phyloP scores from a whole-genome alignment of 2,888 invertebrate genomes.

The Euproctis similis region DNA sequence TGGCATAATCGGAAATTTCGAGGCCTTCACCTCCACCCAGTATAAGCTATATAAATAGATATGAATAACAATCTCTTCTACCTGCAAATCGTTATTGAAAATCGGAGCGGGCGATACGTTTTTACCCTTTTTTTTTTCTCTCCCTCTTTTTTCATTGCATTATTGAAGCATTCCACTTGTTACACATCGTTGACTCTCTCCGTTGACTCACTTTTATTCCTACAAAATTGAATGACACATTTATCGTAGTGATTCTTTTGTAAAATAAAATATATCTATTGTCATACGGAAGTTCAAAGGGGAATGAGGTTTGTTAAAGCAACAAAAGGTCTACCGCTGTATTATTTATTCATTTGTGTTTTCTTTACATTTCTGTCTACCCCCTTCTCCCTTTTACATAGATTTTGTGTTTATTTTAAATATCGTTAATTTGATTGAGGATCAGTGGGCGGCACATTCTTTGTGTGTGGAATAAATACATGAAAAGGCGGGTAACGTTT shows the following conservation, averaged over 20 bases:
- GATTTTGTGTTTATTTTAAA: conserved; percentile 32
- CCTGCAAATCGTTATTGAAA: conserved; percentile 59
- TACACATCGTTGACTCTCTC: conserved; percentile 57
- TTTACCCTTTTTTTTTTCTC: conserved; percentile 55
- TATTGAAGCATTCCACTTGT: conserved; percentile 62
- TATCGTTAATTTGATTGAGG: conserved; percentile 39
- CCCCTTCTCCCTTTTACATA: conserved; percentile 18
- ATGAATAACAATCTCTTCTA: conserved; percentile 56
- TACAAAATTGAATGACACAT: conserved; percentile 48
- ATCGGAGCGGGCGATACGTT: conserved; percentile 50
- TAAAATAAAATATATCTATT: conserved; percentile 37
- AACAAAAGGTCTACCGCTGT: conserved; percentile 34
- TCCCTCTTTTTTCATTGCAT: too few relatives aligned
- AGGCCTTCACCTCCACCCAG: too few relatives aligned
- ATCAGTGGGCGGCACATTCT: conserved; percentile 16
- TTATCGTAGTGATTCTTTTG: conserved; percentile 45
- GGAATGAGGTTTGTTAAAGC: conserved; percentile 33
- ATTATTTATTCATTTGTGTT: conserved; percentile 30
- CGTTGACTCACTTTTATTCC: conserved; percentile 55
- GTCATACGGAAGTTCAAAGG: conserved; percentile 29
- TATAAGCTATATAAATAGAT: too few relatives aligned
- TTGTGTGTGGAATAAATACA: conserved; percentile 22
- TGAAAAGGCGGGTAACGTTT: conserved; percentile 31
- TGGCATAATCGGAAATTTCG: too few relatives aligned
- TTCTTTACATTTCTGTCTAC: conserved; percentile 20